phyloP scores from a whole-genome alignment of 2,888 invertebrate species.

The Poecilobothrus nobilitatus region DNA sequence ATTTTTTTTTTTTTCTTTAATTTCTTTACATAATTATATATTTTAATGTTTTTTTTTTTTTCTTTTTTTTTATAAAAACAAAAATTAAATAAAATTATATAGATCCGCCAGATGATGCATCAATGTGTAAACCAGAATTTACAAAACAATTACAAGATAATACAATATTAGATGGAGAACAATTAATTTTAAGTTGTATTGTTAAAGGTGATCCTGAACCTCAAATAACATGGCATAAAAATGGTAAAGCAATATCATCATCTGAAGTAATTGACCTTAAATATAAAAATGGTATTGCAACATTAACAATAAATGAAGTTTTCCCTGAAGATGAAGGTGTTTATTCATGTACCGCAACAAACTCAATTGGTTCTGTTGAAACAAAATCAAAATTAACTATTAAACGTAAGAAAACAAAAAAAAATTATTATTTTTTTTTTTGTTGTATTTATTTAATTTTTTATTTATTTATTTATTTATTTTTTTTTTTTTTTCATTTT shows the following conservation, averaged over 20 bases:
- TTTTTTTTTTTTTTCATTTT: slow-evolving; percentile 10
- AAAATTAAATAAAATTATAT: slow-evolving; percentile 11
- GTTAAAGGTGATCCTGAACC: slow-evolving; percentile 91
- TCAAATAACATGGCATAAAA: slow-evolving; percentile 81
- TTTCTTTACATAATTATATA: too few species aligned
- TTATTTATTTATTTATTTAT: slow-evolving; percentile 1
- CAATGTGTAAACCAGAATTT: slow-evolving; percentile 82
- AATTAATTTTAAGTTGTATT: slow-evolving; percentile 69
- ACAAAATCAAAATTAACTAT: slow-evolving; percentile 77
- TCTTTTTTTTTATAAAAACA: not conserved
- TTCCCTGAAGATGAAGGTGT: slow-evolving; percentile 93
- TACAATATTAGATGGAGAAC: slow-evolving; percentile 79
- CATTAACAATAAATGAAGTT: slow-evolving; percentile 80
- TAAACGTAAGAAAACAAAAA: slow-evolving; percentile 56
- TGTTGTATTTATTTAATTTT: not conserved
- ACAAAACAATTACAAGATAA: slow-evolving; percentile 66
- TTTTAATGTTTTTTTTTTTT: too few species aligned
- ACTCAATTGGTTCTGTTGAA: slow-evolving; percentile 77
- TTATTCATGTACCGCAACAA: slow-evolving; percentile 83
- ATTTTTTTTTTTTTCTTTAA: too few species aligned
- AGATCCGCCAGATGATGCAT: slow-evolving; percentile 80
- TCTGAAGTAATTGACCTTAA: slow-evolving; percentile 83
- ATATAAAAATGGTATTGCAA: slow-evolving; percentile 83
- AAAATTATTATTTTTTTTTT: too few species aligned
- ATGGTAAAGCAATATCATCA: slow-evolving; percentile 64